Conservation (phyloP, 2,797 vertebrate species). For the Menidia menidia region DNA sequence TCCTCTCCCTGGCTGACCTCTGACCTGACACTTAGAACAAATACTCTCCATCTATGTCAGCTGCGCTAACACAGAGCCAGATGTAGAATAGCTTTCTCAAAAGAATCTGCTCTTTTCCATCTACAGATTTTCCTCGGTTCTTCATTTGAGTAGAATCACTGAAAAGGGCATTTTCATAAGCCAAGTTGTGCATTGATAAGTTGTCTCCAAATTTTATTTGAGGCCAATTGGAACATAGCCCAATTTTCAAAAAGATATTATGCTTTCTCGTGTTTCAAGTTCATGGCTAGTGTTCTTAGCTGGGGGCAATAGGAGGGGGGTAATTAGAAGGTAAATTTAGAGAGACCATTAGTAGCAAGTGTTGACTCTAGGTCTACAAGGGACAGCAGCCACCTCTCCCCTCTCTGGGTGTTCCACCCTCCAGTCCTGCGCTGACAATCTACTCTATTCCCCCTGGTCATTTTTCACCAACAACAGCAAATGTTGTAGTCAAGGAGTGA, state of each 20-base stretch:
- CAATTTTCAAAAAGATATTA: conserved; percentile 27
- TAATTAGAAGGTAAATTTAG: conserved; percentile 80
- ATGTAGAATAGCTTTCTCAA: conserved; percentile 42
- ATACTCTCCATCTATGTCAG: conserved; percentile 72
- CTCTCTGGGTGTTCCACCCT: conserved; percentile 71
- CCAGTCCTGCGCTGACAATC: conserved; percentile 46
- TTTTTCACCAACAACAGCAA: conserved; percentile 77
- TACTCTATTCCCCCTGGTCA: conserved; percentile 60
- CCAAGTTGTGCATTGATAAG: conserved; percentile 22
- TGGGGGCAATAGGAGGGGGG: conserved; percentile 63
- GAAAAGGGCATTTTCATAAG: conserved; percentile 30
- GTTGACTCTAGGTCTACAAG: conserved; percentile 73
- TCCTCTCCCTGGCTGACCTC: conserved; percentile 67
- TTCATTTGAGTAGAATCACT: conserved; percentile 14
- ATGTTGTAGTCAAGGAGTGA: conserved; percentile 60
- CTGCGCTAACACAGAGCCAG: conserved; percentile 68
- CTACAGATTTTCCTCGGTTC: conserved; percentile 47
- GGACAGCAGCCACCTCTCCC: conserved; percentile 66
- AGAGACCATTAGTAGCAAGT: conserved; percentile 77
- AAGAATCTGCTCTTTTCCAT: conserved; percentile 46
- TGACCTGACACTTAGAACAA: conserved; percentile 69
- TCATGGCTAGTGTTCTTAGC: conserved; percentile 69
- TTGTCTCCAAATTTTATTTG: conserved; percentile 33
- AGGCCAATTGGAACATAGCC: conserved; percentile 47
- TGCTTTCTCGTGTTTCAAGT: conserved; percentile 64